Conservation (phyloP, 2,888 invertebrate species). For the Epirrhoe tristata region DNA sequence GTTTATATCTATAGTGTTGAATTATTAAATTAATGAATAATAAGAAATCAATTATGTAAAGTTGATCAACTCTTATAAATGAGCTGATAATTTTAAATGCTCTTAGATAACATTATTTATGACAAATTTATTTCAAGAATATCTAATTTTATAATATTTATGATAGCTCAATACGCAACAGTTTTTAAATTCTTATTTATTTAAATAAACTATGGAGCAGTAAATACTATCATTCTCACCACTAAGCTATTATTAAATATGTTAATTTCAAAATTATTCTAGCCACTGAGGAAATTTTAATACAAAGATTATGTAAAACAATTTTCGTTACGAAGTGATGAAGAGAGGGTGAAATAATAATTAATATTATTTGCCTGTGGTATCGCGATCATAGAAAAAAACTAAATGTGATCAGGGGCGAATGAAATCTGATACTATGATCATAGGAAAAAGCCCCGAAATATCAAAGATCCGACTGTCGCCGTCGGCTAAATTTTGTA, state of each 20-base stretch:
- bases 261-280: slow-evolving; percentile 23
- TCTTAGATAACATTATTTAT: slow-evolving; percentile 8
- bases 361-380: too few relatives aligned
- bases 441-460: too few relatives aligned
- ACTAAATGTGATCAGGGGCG: too few relatives aligned
- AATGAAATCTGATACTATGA: too few relatives aligned
- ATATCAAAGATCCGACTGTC: slow-evolving; percentile 13
- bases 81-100: slow-evolving; percentile 6
- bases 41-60: slow-evolving; percentile 18
- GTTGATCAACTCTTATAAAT: slow-evolving; percentile 9
- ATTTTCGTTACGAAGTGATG: slow-evolving; percentile 14
- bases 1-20: slow-evolving; percentile 7
- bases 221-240: slow-evolving; percentile 13
- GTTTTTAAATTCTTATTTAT: slow-evolving; percentile 11
- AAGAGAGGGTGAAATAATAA: not conserved
- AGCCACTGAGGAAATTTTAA: slow-evolving; percentile 7
- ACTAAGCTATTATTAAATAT: slow-evolving; percentile 12
- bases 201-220: slow-evolving; percentile 15
- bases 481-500: slow-evolving; percentile 18
- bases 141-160: slow-evolving; percentile 6
- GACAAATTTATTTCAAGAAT: not conserved
- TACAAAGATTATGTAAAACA: slow-evolving; percentile 5
- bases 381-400: too few relatives aligned
- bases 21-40: slow-evolving; percentile 20
- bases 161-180: slow-evolving; percentile 16